A percentile compares a stretch with the other conserved stretches of the same genome.
Conservation (phyloP, 23 tunicate genomes). For the Trididemnum miniatum region DNA sequence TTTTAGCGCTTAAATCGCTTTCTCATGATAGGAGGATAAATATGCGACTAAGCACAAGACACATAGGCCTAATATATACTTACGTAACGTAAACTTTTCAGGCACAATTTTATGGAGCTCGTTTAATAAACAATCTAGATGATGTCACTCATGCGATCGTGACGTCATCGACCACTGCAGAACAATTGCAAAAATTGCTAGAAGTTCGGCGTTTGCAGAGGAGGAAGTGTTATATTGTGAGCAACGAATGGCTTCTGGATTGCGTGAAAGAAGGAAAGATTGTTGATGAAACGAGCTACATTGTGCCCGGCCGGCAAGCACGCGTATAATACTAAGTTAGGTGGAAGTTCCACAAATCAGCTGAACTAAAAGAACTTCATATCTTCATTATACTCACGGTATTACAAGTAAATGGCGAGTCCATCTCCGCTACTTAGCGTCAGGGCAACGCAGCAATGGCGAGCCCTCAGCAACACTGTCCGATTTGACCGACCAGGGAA, state of each 20-base stretch:
- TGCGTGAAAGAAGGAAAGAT: neutral
- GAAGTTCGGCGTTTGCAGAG: neutral
- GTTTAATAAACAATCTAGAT: neutral
- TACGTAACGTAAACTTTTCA: neutral
- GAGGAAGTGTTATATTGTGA: conserved; percentile 14
- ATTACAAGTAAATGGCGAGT: no score
- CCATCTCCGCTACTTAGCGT: no score
- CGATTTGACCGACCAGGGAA: no score
- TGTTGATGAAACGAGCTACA: neutral
- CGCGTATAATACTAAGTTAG: neutral
- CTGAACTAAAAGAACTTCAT: no score
- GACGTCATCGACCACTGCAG: neutral
- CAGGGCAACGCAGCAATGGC: no score
- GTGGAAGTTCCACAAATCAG: no score
- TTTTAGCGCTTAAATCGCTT: no score
- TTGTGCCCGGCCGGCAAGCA: neutral
- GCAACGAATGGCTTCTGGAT: neutral
- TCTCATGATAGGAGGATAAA: no score
- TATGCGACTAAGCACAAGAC: no score
- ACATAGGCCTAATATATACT: no score
- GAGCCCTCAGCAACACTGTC: no score
- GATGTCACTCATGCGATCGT: conserved; percentile 30
- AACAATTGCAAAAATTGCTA: neutral
- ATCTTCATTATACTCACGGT: no score
- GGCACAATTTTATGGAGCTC: conserved; percentile 7